Percentiles rank a stretch among this genome's conserved stretches.
Evolutionary conservation across 2,888 invertebrate species (phyloP).

Genomic region (Girardia tigrina): DNA sequence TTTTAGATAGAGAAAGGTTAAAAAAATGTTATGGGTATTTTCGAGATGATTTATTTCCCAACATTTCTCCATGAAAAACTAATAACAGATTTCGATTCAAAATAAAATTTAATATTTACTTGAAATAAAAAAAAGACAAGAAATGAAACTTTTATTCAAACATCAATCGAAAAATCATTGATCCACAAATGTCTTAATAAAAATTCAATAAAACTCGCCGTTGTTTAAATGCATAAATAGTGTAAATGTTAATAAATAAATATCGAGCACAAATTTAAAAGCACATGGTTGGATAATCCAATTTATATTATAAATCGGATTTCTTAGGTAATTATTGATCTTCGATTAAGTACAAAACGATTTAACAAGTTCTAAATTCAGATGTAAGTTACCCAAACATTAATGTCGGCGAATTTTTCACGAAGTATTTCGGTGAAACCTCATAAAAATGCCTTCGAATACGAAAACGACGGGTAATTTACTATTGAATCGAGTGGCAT

Average conservation of each 20-base stretch:
- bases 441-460: constrained; percentile 1
- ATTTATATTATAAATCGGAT: neutral
- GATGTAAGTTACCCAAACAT: neutral
- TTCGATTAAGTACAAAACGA: neutral
- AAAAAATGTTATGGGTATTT: too few species aligned
- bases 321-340: neutral
- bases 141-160: too few species aligned
- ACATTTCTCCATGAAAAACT: too few species aligned
- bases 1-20: too few species aligned
- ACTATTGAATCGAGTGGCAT: neutral
- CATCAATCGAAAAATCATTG: too few species aligned
- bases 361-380: neutral
- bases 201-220: too few species aligned
- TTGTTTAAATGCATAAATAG: too few species aligned
- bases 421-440: neutral
- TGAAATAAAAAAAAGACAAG: too few species aligned
- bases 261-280: neutral
- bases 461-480: neutral
- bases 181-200: too few species aligned
- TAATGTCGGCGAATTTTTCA: neutral
- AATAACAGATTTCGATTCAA: too few species aligned
- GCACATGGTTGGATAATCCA: constrained; percentile 15
- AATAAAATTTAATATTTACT: too few species aligned
- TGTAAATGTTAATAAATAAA: constrained; percentile 17
- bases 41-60: too few species aligned